Conservation (phyloP, 2,888 invertebrate genomes). For the Seira ritae region DNA sequence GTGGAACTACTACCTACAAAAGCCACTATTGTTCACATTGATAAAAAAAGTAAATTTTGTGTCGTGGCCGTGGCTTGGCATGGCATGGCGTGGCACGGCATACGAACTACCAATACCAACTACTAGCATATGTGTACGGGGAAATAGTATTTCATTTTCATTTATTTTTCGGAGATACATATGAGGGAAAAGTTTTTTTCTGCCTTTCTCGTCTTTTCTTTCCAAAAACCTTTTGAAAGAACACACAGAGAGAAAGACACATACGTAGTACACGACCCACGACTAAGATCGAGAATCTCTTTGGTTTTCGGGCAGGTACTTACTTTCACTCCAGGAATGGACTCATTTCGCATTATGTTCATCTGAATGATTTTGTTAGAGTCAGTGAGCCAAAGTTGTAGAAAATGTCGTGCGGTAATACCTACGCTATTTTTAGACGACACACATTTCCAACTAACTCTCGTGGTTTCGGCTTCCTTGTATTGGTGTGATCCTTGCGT, state of each 20-base stretch:
- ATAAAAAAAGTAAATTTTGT: not conserved
- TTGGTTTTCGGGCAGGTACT: constrained; percentile 44
- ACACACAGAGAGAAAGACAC: constrained; percentile 4
- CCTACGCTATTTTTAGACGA: not conserved
- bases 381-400: constrained; percentile 28
- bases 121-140: not conserved
- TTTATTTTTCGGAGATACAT: not conserved
- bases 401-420: constrained; percentile 7
- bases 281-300: constrained; percentile 12
- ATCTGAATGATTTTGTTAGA: constrained; percentile 50
- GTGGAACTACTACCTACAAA: not conserved
- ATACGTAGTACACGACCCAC: constrained; percentile 1
- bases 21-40: not conserved
- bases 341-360: constrained; percentile 54
- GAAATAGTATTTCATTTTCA: constrained; percentile 7
- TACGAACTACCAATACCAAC: no score
- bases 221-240: constrained; percentile 11
- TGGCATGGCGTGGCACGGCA: no score
- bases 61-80: not conserved
- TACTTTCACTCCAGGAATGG: constrained; percentile 46
- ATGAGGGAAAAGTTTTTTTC: constrained; percentile 30
- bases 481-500: no score
- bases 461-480: no score
- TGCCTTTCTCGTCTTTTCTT: not conserved
- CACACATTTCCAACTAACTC: not conserved